Conservation (phyloP, 2,888 invertebrate genomes). For the Archips xylosteana region DNA sequence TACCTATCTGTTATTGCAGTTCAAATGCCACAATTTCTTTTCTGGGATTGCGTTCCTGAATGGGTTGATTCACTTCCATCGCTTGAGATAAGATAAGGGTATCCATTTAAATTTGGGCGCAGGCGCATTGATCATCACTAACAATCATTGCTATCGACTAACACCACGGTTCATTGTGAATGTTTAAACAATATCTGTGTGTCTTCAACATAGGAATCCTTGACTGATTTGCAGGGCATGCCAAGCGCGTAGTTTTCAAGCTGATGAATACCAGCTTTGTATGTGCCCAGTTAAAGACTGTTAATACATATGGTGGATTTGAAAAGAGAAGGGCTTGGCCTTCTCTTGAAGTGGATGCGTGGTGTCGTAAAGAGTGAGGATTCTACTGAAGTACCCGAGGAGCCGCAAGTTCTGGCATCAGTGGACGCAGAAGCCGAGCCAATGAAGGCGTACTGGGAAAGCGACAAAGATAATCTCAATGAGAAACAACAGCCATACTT, state of each 20-base stretch:
- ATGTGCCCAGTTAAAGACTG: slow-evolving; percentile 69
- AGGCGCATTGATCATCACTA: slow-evolving; percentile 62
- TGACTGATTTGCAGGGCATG: slow-evolving; percentile 85
- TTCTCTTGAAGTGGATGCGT: slow-evolving; percentile 73
- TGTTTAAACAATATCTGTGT: slow-evolving; percentile 79
- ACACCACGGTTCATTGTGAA: slow-evolving; percentile 66
- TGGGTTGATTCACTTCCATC: slow-evolving; percentile 66
- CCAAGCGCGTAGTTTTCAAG: slow-evolving; percentile 73
- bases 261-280: slow-evolving; percentile 73
- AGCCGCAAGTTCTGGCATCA: slow-evolving; percentile 48
- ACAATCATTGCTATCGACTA: slow-evolving; percentile 62
- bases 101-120: slow-evolving; percentile 61
- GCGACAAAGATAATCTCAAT: slow-evolving; percentile 66
- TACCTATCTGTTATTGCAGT: slow-evolving; percentile 28
- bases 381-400: slow-evolving; percentile 60
- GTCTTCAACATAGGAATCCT: slow-evolving; percentile 84
- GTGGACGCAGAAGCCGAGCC: slow-evolving; percentile 62
- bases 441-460: slow-evolving; percentile 81
- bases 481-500: slow-evolving; percentile 70
- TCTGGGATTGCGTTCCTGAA: slow-evolving; percentile 61
- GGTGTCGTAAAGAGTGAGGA: slow-evolving; percentile 62
- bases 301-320: slow-evolving; percentile 79
- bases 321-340: slow-evolving; percentile 77
- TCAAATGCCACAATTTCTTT: slow-evolving; percentile 60
- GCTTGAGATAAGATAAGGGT: slow-evolving; percentile 70